Evolutionary conservation across 2,797 vertebrate genomes (phyloP), one percentile per base, ranked within the genome.

Genomic region (Lepidocolaptes lacrymiger): DNA sequence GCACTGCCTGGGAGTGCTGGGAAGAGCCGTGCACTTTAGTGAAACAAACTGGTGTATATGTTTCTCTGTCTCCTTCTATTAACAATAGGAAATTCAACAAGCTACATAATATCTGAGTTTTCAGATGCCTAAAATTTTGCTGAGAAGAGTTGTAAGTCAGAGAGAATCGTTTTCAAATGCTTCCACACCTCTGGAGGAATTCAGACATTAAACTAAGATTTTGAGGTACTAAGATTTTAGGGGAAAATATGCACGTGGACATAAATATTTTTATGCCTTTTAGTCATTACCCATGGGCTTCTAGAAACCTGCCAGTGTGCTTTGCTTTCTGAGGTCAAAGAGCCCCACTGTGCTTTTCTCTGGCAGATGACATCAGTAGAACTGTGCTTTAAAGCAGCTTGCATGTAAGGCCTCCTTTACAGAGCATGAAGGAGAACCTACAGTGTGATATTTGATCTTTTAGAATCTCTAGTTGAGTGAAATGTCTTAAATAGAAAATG

Each of bases 401-500:
- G 32, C 7, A 9, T 8, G 18, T 43, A 32, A 85, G 61, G 12
- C 30, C n/a, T 80, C 76, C 63, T 87, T 84, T 90, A 52, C 82
- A 90, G 61, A 91, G 41, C 12, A 1, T 84, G 51, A 94, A 96
- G 63, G 71, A 79, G 81, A 91, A 37, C 43, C 23, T 59, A 3
- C 2, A 39, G 41, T 23, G 36, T 51, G 78, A 79, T 43, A 83
- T 78, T 88, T 81, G 52, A 32, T 74, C 56, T 77, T 91, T 79
- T 56, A 74, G 74, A 55, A 82, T 81, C 62, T 91, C 26, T 63
- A 87, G 61, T 73, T 91, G 85, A 89, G 78, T 81, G 68, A 86
- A 94, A 69, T 49, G 32, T 82, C 80, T 91, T 83, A 83, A 93
- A 76, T 64, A 67, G 73, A 90, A 90, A 87, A 68, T 79, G 46